Conservation (phyloP, 2,797 vertebrate genomes). For the Simalia tracyae region DNA sequence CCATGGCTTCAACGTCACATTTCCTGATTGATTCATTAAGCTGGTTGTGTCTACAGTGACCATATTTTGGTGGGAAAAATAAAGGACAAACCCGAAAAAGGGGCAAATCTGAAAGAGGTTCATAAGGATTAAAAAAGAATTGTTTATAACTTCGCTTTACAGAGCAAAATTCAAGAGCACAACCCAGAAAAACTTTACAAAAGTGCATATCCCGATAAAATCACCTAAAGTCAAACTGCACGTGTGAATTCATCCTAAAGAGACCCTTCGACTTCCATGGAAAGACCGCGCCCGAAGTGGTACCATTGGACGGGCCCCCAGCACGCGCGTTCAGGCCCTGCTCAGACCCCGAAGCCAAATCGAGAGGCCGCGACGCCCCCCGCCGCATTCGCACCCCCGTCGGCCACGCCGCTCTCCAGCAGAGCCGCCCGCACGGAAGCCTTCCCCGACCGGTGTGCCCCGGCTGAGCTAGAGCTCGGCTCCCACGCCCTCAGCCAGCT, state of each 20-base stretch:
- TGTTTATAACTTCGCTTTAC: neutral
- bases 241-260: neutral
- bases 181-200: neutral
- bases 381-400: neutral
- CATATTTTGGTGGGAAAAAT: neutral
- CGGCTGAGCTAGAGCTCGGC: too few relatives aligned
- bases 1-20: neutral
- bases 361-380: neutral
- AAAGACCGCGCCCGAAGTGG: neutral
- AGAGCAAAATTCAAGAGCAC: neutral
- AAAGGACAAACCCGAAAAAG: neutral
- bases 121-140: neutral
- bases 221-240: neutral
- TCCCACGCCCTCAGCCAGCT: neutral
- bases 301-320: neutral
- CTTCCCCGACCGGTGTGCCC: neutral
- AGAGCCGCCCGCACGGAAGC: neutral
- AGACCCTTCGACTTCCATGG: neutral
- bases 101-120: neutral
- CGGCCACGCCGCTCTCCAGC: neutral
- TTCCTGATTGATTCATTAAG: neutral
- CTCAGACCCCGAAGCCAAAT: neutral
- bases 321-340: neutral
- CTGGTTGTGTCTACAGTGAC: neutral
- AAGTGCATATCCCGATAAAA: neutral